phyloP scores from a whole-genome alignment of 1,140 invertebrate species.

The Heliconius congener region DNA sequence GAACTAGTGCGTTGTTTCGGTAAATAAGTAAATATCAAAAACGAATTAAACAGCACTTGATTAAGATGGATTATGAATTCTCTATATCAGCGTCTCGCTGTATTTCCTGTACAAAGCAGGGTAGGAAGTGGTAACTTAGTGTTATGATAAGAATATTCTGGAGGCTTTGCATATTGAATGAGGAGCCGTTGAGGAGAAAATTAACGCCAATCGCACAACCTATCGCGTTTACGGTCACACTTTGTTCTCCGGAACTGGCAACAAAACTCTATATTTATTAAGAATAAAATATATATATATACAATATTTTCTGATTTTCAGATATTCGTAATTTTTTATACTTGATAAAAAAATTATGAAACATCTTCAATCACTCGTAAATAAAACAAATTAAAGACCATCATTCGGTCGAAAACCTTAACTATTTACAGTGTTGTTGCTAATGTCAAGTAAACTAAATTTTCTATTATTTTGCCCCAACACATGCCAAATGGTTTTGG shows the following conservation, averaged over 20 bases:
- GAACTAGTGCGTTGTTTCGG: no score
- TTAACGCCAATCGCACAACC: no score
- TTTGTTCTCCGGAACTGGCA: no score
- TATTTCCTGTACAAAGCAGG: no score
- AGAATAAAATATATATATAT: neutral
- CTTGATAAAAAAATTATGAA: neutral
- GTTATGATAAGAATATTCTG: no score
- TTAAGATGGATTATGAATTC: neutral
- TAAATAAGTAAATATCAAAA: no score
- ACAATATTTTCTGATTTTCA: neutral
- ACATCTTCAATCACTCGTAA: neutral
- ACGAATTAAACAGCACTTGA: no score
- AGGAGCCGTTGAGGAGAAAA: no score
- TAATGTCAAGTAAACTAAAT: conserved; percentile 19
- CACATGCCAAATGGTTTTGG: conserved; percentile 34
- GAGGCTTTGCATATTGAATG: no score
- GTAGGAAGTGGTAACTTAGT: no score
- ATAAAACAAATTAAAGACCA: neutral
- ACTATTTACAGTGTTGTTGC: conserved; percentile 23
- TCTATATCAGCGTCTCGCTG: neutral
- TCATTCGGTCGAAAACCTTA: neutral
- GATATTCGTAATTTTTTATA: neutral
- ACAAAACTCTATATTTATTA: neutral
- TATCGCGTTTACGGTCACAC: no score
- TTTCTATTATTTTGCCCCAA: conserved; percentile 19